Base-by-base conservation (phyloP, 1,140 invertebrate species). In the Drosophila fuyamai region DNA sequence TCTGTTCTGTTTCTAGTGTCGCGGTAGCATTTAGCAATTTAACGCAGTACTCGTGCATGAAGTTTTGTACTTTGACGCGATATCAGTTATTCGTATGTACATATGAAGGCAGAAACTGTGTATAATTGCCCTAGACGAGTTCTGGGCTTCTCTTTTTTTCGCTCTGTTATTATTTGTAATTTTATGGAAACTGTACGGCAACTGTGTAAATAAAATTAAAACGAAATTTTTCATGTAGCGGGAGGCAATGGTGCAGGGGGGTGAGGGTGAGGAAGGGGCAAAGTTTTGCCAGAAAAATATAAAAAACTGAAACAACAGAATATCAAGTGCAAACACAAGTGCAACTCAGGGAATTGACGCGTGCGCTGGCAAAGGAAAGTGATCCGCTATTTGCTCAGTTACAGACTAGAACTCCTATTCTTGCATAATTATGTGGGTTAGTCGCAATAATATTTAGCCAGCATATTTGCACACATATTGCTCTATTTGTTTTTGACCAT, bases 41-140 rank as follows among this genome's bases (percentile, higher is more conserved):
- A 84, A 84, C 84, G 83, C 73, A 84, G 80, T 89, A 89, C 83
- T 88, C 84, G 83, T 89, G 83, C 83, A 88, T 88, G 83, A 88
- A 88, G 84, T 89, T 89, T 62, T 89, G 84, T 88, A 89, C 79
- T 89, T 80, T 83, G 83, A 83, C 73, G 82, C 83, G 76, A 83
- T 88, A 89, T 84, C 80, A 88, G 73, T 83, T 84, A 56, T 66
- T 68, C 66, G 47, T 74, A 72, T 74, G 70, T 82, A 23, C 23
- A 23, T 23, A 61, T 38, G 41, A 13, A 53, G 32, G 46, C 44
- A 44, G 23, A 54, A 73, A 73, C 56, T 67, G 68, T 80, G 53
- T 88, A 67, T 84, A 90, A 80, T 88, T 88, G 59, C 59, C 62
- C 47, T 50, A 38, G 13, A 16, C 12, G 23, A 16, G 48, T 35